phyloP scores from a whole-genome alignment of 2,113 vertebrate species.

The western clawed frog (Xenopus tropicalis) region UCB_Xtro_10.0 CM004446.2:16027001-16027500 shows the following conservation, averaged over 20 bases:
- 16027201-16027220: constrained; percentile 83
- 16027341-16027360: constrained; percentile 76
- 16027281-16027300: constrained; percentile 32
- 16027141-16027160: constrained; percentile 86
- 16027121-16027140: constrained; percentile 90
- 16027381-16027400: constrained; percentile 87
- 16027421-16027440: constrained; percentile 57
- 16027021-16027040: too few relatives aligned
- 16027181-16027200: constrained; percentile 94
- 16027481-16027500: too few relatives aligned
- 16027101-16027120: constrained; percentile 86
- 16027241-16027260: constrained; percentile 64
- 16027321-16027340: constrained; percentile 72
- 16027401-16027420: constrained; percentile 93
- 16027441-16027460: too few relatives aligned
- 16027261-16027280: constrained; percentile 1
- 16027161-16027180: constrained; percentile 81
- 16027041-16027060: not conserved
- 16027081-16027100: constrained; percentile 91
- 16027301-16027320: constrained; percentile 61
- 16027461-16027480: too few relatives aligned
- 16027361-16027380: constrained; percentile 86
- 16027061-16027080: not conserved
- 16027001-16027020: too few relatives aligned
- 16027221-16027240: constrained; percentile 66